These are phyloP conservation scores for Poeciliopsis gracilis DNA, from an alignment of 2,797 vertebrate species.

Conservation along the genomic window DNA sequence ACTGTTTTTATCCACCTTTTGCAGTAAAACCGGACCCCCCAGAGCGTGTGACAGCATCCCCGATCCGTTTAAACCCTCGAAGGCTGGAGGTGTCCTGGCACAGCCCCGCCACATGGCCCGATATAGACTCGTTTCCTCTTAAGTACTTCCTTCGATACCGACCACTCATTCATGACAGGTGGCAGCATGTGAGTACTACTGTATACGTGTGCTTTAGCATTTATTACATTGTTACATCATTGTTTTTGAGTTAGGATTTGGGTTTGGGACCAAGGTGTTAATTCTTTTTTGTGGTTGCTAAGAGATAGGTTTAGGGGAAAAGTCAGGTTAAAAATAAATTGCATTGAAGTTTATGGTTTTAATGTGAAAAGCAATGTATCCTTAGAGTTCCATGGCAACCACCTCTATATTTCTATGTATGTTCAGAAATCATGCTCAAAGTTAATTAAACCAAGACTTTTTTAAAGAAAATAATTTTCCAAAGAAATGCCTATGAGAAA, in stretches of 20 bases:
- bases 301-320: background rate
- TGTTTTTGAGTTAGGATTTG: background rate
- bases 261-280: background rate
- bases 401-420: background rate
- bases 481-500: conserved; percentile 24
- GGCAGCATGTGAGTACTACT: conserved; percentile 92
- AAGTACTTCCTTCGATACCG: conserved; percentile 98
- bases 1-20: conserved; percentile 30
- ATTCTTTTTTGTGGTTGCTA: background rate
- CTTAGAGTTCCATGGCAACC: background rate
- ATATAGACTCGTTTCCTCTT: conserved; percentile 92
- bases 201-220: background rate
- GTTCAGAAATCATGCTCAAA: conserved; percentile 9
- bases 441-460: conserved; percentile 4
- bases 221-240: background rate
- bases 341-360: background rate
- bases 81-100: conserved; percentile 94
- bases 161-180: conserved; percentile 94
- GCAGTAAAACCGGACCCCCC: conserved; percentile 97
- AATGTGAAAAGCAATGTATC: background rate
- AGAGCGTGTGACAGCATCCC: conserved; percentile 90
- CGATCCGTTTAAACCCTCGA: conserved; percentile 86
- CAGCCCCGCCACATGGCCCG: conserved; percentile 93
- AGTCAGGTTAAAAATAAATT: background rate
- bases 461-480: background rate